phyloP scores from a whole-genome alignment of 2,797 vertebrate species.

The Peromyscus melanophrys region DNA sequence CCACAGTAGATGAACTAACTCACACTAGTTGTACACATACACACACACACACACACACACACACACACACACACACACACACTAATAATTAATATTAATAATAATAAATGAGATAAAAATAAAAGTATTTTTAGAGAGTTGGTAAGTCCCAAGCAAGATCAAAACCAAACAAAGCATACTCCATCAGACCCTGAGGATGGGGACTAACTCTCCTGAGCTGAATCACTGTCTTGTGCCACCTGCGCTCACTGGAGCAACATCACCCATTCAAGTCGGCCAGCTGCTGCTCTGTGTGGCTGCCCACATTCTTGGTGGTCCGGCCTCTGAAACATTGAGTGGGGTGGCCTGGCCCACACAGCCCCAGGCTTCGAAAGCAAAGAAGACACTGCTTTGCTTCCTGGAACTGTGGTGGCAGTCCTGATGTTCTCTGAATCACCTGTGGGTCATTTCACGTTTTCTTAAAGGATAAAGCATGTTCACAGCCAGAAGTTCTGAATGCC shows the following conservation, averaged over 20 bases:
- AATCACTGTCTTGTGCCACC: neutral
- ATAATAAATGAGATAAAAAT: neutral
- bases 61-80: neutral
- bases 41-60: neutral
- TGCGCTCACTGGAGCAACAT: neutral
- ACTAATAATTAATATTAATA: neutral
- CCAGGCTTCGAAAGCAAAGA: neutral
- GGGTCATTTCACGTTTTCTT: neutral
- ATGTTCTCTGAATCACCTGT: neutral
- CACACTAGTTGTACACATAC: neutral
- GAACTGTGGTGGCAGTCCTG: neutral
- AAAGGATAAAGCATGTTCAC: neutral
- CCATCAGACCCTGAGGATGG: neutral
- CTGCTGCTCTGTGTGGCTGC: neutral
- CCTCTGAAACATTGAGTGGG: neutral
- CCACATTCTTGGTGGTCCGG: neutral
- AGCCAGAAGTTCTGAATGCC: neutral
- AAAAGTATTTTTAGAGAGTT: neutral
- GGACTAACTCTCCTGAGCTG: neutral
- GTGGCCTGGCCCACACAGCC: neutral
- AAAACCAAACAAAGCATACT: neutral
- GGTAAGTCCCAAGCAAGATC: neutral
- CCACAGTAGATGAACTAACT: neutral
- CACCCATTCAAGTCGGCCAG: neutral
- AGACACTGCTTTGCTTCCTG: neutral